Evolutionary conservation across 30 jellyfish, hydroid and myxozoan genomes (phyloP), one percentile per base, ranked within the genome.

Genomic region (Haliclystus octoradiatus): DNA sequence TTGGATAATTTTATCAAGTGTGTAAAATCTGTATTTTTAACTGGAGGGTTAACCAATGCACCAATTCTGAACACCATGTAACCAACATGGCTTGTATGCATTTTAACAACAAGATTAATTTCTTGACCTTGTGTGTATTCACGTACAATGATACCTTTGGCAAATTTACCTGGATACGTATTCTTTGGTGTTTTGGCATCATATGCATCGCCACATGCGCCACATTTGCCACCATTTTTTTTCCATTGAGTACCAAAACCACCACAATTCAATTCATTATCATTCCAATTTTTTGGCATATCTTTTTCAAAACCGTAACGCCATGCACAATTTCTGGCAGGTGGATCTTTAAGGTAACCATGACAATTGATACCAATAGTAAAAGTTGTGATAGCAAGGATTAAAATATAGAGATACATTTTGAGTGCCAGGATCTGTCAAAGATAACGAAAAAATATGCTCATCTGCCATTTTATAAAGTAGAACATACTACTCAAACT

Each of bases 261-360:
- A 2, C 96, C 96, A 50, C 96, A 85, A 65, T 71, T 71, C 87
- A 70, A 67, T 63, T 69, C 96, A 60, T 85, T 85, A 52, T 85
- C 96, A 31, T 74, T 74, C 68, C 78, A 85, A 63, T 85, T 85
- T 0, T 33, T 62, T 3, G 96, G 96, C 30, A 63, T 85, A 34
- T 53, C 52, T n/a, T n/a, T n/a, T n/a, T n/a, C n/a, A 52, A 78
- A 85, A 26, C 96, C 96, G 51, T 50, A 78, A 24, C 96, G 52
- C 96, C 96, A 85, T 92, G 77, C 77, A 23, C 88, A 69, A 51
- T 85, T 85, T 34, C 96, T 51, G 22, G 96, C 89, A 29, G 94
- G 85, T 9, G 96, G 96, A 14, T 78, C 84, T 24, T 68, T 65
- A 49, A 85, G 33, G 31, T 74, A 74, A n/a, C 96, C 96, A 73